Evolutionary conservation across 2,113 vertebrate genomes (phyloP).

Genomic region (Trematomus loennbergii): DNA sequence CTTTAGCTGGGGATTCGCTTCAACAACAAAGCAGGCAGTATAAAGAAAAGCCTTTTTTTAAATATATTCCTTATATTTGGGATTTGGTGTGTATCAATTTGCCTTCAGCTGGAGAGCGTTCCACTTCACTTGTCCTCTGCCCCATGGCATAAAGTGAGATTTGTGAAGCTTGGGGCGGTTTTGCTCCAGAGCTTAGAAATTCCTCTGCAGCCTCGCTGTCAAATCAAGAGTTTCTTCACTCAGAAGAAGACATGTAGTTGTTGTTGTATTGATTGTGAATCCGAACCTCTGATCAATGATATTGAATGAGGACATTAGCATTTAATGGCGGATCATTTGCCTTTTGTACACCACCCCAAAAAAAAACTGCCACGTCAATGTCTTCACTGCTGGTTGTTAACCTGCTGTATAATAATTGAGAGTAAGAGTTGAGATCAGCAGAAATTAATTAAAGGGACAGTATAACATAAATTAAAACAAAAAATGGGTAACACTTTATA

Average conservation of each 20-base stretch:
- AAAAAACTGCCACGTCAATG: constrained; percentile 18
- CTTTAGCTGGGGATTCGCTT: constrained; percentile 45
- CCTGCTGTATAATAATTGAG: neutral
- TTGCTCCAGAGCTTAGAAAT: constrained; percentile 11
- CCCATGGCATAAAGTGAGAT: constrained; percentile 40
- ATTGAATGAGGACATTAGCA: constrained; percentile 48
- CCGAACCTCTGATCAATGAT: constrained; percentile 36
- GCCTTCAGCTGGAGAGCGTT: constrained; percentile 43
- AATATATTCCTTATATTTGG: constrained; percentile 17
- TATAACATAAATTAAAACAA: no score
- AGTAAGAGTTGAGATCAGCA: neutral
- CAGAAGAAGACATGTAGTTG: neutral
- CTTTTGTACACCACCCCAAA: neutral
- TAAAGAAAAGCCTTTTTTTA: constrained; percentile 25
- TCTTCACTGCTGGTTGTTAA: neutral
- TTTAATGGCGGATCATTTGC: constrained; percentile 35
- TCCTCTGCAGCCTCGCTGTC: constrained; percentile 23
- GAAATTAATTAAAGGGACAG: no score
- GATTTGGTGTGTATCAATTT: constrained; percentile 43
- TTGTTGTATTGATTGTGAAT: constrained; percentile 52
- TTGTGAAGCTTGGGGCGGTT: neutral
- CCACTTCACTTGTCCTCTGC: constrained; percentile 42
- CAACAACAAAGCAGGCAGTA: constrained; percentile 23
- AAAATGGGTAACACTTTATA: no score
- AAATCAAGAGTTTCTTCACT: constrained; percentile 23